These are phyloP conservation scores for Clunio marinus DNA, from an alignment of 2,888 invertebrate species.

Conservation along the genomic window DNA sequence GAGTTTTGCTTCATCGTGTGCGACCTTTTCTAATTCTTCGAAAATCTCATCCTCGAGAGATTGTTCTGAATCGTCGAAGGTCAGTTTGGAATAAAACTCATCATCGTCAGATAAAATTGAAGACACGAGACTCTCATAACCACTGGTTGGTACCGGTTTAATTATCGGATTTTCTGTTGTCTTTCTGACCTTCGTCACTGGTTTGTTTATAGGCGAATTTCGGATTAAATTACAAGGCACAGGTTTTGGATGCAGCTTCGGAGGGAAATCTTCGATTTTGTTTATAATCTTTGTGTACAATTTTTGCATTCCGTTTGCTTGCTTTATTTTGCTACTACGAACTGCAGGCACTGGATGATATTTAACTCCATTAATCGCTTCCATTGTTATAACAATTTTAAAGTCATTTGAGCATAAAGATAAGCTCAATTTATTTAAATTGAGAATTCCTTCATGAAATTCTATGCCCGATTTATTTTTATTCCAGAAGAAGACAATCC, in stretches of 20 bases:
- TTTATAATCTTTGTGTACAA: conserved; percentile 43
- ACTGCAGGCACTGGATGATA: conserved; percentile 30
- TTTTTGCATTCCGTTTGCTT: conserved; percentile 45
- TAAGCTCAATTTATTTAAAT: conserved; percentile 7
- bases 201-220: conserved; percentile 13
- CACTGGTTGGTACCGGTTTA: background rate
- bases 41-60: conserved; percentile 51
- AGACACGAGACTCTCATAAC: background rate
- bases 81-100: conserved; percentile 41
- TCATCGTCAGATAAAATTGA: conserved; percentile 32
- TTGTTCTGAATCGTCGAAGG: conserved; percentile 46
- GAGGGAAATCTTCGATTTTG: conserved; percentile 48
- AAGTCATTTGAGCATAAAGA: background rate
- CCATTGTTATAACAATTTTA: conserved; percentile 21
- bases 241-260: conserved; percentile 42
- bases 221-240: conserved; percentile 3
- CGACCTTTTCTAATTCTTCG: conserved; percentile 50
- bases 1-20: conserved; percentile 52
- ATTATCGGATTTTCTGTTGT: conserved; percentile 12
- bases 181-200: background rate
- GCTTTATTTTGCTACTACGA: conserved; percentile 19
- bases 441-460: background rate
- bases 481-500: background rate
- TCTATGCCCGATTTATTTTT: background rate
- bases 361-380: conserved; percentile 15